Base-by-base conservation (phyloP, 1,140 invertebrate genomes). In the Penaeus chinensis region DNA sequence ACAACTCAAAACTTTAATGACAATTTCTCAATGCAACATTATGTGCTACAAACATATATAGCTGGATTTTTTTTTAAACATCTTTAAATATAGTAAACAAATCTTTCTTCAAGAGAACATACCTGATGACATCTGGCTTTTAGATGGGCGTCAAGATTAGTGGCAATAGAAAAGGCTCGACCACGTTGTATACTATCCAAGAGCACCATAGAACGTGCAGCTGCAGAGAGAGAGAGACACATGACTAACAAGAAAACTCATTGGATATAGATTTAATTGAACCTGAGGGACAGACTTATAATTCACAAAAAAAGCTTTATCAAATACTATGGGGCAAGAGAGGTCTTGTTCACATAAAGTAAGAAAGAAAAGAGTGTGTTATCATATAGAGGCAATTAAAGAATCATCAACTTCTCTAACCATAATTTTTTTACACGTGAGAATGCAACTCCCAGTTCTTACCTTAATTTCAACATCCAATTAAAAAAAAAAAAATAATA, bases 151-250 rank as follows among this genome's bases (percentile, higher is more conserved):
- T 88, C 88, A 16, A 91, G 62, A 37, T 78, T 61, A 1, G 87
- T 89, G n/a, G 89, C 87, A 42, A 90, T 89, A 66, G 76, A 69
- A 61, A 90, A 79, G 32, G 82, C 80, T 47, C 90, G 85, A 22
- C 87, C 82, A 61, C 86, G 69, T 54, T 89, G 82, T 54, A 90
- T 86, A 61, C 93, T 96, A 95, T 91, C 95, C 93, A 78, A 95
- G 95, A 89, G 93, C 92, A 93, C 89, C 83, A 91, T 90, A 63
- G 90, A 90, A 89, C 89, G 80, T 19, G 84, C 90, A 84, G 89
- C 82, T 89, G 88, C 66, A 84, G 89, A 32, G 37, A 32, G 42
- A 11, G 22, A 82, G 5, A 54, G 16, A 20, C 37, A 4, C 62
- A 62, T 19, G 32, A 65, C 2, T 47, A 5, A 63, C 19, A 69